Percentiles rank a stretch among this genome's conserved stretches.
These are phyloP conservation scores for Ceyx melanurus DNA, from an alignment of 2,113 vertebrate genomes.

Conservation along the genomic window DNA sequence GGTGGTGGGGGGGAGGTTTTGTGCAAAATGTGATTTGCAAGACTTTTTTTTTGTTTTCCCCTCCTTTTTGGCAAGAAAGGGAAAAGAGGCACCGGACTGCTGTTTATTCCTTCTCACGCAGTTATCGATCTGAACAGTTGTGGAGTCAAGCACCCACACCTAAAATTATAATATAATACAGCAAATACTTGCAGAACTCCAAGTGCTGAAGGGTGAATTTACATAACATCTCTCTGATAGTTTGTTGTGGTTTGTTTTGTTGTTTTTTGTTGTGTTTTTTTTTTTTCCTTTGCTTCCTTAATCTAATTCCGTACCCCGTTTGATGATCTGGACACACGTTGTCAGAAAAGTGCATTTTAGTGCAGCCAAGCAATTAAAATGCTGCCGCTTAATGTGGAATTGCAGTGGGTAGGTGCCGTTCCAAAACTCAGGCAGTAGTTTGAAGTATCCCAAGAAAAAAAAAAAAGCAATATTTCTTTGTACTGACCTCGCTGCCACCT, in stretches of 20 bases:
- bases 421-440: slow-evolving; percentile 61
- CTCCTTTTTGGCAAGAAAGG: background rate
- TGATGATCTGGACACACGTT: background rate
- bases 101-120: slow-evolving; percentile 12
- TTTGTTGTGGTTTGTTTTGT: too few relatives aligned
- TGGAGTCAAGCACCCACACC: background rate
- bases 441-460: slow-evolving; percentile 44
- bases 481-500: slow-evolving; percentile 81
- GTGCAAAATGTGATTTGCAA: background rate
- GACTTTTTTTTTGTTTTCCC: background rate
- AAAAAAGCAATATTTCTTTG: slow-evolving; percentile 81
- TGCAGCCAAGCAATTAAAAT: slow-evolving; percentile 61
- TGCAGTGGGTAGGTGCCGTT: slow-evolving; percentile 24
- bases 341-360: slow-evolving; percentile 36
- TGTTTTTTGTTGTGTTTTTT: too few relatives aligned
- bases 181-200: slow-evolving; percentile 62
- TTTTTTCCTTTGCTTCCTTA: background rate
- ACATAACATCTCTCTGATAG: background rate
- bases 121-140: slow-evolving; percentile 6
- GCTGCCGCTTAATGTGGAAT: background rate
- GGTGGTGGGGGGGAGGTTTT: slow-evolving; percentile 46
- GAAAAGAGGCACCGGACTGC: background rate
- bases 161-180: background rate
- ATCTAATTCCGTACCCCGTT: slow-evolving; percentile 15
- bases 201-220: background rate